Evolutionary conservation across 2,888 invertebrate species (phyloP), one percentile per base, ranked within the genome.

Genomic region (Hybos culiciformis): DNA sequence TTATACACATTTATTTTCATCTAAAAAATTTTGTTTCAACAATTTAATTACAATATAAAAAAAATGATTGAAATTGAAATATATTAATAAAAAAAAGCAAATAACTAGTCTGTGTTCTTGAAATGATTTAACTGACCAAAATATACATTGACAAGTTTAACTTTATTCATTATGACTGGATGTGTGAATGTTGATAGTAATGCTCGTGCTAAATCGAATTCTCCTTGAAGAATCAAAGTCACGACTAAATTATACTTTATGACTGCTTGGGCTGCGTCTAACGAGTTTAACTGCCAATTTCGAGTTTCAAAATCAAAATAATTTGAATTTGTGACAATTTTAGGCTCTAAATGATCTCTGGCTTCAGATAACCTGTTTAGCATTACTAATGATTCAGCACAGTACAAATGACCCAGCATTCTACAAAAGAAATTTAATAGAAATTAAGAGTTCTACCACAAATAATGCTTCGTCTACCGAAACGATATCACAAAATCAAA

Each of bases 381-480:
- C 54, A 83, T 75, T 41, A 92, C 79, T 11, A 88, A 69, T 20
- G 90, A 83, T 67, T 94, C 92, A 0, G 90, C 90, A 40, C 85
- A 82, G 63, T 94, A 94, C 54, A 93, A 74, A 62, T 88, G 85
- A 0, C 81, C 91, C 55, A 93, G 70, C 52, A 87, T 75, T 62
- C 83, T 83, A 50, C 17, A 54, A 57, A 51, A 19, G 51, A 44
- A 41, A 43, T 41, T 12, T 19, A 32, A 14, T 26, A 18, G 14
- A 26, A n/a, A 19, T 15, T 17, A 19, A 34, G n/a, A 26, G 37
- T 12, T n/a, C 26, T 4, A 29, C 21, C 26, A 33, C 23, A 39
- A 43, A 38, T 33, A n/a, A n/a, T n/a, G n/a, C n/a, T n/a, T n/a
- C n/a, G n/a, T n/a, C n/a, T n/a, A n/a, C n/a, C n/a, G n/a, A n/a